These are phyloP conservation scores for Papilio elwesi DNA, from an alignment of 2,888 invertebrate genomes.

Conservation along the genomic window DNA sequence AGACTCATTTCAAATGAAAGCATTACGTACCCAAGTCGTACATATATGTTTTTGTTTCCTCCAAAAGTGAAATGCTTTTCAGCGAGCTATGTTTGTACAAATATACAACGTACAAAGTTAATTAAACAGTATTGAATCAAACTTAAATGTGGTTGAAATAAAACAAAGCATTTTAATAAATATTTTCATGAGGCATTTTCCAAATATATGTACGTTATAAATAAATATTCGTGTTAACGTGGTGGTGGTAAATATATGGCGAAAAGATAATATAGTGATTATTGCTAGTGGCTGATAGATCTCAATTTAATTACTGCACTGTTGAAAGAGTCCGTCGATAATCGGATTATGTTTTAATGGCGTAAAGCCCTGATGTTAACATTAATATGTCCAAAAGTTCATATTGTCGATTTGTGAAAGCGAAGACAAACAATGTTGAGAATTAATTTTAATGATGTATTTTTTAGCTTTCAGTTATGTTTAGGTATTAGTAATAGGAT, in stretches of 20 bases:
- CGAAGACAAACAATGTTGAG: not conserved
- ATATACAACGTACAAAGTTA: conserved; percentile 9
- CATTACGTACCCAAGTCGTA: no score
- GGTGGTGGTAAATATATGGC: not conserved
- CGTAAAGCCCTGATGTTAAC: not conserved
- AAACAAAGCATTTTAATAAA: conserved; percentile 6
- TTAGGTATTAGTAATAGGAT: no score
- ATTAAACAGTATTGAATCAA: conserved; percentile 17
- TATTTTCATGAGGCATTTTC: not conserved
- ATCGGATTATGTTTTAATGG: not conserved
- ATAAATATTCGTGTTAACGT: conserved; percentile 2
- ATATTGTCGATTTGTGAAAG: not conserved
- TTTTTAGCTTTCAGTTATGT: not conserved
- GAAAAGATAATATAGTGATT: not conserved
- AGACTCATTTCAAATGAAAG: not conserved
- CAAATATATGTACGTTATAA: not conserved
- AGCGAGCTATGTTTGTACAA: conserved; percentile 12
- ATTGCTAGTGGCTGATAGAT: conserved; percentile 7
- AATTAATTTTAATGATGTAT: not conserved
- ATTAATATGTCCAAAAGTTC: not conserved
- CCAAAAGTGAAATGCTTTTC: conserved; percentile 5
- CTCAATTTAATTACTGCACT: not conserved
- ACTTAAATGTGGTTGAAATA: conserved; percentile 7
- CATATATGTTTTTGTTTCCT: conserved; percentile 1
- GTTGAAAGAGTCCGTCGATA: not conserved